Evolutionary conservation across 1,140 invertebrate species (phyloP), one percentile per base, ranked within the genome.

Genomic region (Drosophila pectinifera): DNA sequence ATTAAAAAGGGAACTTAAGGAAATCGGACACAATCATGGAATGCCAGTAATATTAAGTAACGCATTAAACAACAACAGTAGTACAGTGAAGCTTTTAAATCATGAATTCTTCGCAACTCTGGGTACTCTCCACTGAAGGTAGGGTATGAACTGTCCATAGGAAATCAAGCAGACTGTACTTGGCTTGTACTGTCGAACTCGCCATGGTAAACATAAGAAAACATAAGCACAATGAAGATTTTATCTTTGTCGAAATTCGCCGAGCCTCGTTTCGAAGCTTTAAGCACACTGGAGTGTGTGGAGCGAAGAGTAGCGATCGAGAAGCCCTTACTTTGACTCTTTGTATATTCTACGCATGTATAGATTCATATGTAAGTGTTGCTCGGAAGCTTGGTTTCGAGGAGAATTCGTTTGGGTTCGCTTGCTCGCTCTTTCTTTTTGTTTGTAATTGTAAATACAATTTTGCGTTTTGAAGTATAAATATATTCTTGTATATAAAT

Each of bases 401-500:
- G 22, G 24, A 28, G 16, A 31, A 34, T 31, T 36, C 18, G 8
- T 20, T 43, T 20, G n/a, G n/a, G 10, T 13, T 34, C 14, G 26
- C 45, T n/a, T 4, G 10, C 13, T 22, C 63, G n/a, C n/a, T n/a
- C 22, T 18, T 78, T 55, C 38, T 38, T 63, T 11, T 64, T 48
- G 51, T 18, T 67, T 69, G 53, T 11, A 61, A 58, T 77, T 77
- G 76, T 88, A 86, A 86, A 86, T 86, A 86, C 80, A 88, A 88
- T 74, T 81, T 68, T 68, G 24, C 45, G 42, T 65, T 53, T 59
- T 68, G 68, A 78, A 70, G 81, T 78, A 84, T 83, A 83, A 72
- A 83, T 85, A 84, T 83, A 73, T 76, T 84, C 49, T 80, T 69
- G 53, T 80, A 55, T 69, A 84, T 85, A 85, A 85, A 85, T 85